phyloP scores from a whole-genome alignment of 2,113 vertebrate species.

The Mesembrinibis cayennensis region DNA sequence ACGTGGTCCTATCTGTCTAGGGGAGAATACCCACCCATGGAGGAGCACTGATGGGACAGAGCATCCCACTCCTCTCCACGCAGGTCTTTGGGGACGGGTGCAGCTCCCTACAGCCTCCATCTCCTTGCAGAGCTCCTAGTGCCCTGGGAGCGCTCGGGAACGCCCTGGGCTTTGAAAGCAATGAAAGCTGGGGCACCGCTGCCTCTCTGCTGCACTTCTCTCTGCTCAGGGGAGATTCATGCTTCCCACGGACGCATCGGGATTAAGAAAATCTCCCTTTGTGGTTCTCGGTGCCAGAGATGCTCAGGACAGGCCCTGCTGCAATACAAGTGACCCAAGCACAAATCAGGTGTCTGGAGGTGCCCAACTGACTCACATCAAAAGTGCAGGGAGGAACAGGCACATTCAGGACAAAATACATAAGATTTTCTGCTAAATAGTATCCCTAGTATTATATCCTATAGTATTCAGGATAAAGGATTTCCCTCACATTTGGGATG shows the following conservation, averaged over 20 bases:
- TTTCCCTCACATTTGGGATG: background rate
- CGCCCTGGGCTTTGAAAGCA: background rate
- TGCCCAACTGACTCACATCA: background rate
- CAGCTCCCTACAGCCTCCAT: background rate
- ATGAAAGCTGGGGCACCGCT: fast-evolving
- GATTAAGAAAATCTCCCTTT: background rate
- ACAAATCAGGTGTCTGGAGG: background rate
- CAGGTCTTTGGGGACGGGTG: background rate
- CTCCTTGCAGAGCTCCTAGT: background rate
- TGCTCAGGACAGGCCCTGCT: background rate
- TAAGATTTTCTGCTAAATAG: background rate
- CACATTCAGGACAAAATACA: background rate
- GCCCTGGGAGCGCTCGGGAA: background rate
- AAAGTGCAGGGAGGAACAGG: background rate
- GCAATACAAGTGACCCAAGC: background rate
- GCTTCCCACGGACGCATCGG: background rate
- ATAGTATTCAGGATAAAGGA: background rate
- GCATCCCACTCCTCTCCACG: background rate
- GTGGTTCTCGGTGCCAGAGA: fast-evolving
- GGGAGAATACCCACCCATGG: background rate
- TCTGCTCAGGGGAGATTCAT: no score
- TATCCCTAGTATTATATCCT: fast-evolving
- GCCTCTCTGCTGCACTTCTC: background rate
- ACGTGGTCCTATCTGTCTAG: fast-evolving
- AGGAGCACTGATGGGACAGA: background rate